These are phyloP conservation scores for Catocala sponsa DNA, from an alignment of 2,888 invertebrate genomes.

Conservation along the genomic window DNA sequence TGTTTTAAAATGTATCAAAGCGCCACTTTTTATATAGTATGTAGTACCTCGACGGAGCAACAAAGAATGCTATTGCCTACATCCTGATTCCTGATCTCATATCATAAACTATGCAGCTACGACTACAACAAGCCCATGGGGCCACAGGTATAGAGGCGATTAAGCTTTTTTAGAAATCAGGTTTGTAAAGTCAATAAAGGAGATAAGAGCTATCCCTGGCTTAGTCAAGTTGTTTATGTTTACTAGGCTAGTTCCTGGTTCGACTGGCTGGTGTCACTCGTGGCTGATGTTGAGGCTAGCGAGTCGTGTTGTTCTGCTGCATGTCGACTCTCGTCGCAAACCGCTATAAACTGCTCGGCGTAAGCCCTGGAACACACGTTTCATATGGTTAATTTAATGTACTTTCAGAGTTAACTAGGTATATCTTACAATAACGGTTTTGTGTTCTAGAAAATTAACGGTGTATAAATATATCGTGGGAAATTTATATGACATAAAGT, in stretches of 20 bases:
- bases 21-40: not conserved
- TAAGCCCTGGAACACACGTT: constrained; percentile 77
- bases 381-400: too few relatives aligned
- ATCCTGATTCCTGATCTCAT: too few relatives aligned
- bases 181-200: not conserved
- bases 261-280: constrained; percentile 67
- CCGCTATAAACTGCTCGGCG: constrained; percentile 90
- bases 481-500: too few relatives aligned
- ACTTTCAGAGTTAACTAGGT: too few relatives aligned
- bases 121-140: too few relatives aligned
- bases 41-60: not conserved
- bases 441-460: too few relatives aligned
- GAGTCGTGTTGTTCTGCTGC: constrained; percentile 82
- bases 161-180: not conserved
- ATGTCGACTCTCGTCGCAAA: constrained; percentile 87
- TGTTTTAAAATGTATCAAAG: constrained; percentile 27
- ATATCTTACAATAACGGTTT: not conserved
- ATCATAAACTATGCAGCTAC: too few relatives aligned
- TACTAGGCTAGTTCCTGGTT: constrained; percentile 42
- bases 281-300: constrained; percentile 71
- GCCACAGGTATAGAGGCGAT: too few relatives aligned
- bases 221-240: not conserved
- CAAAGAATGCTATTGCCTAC: not conserved
- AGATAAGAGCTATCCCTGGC: too few relatives aligned
- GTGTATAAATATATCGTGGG: too few relatives aligned